These are phyloP conservation scores for Caenorhabditis afra DNA, from an alignment of 2,888 invertebrate species.

Conservation along the genomic window DNA sequence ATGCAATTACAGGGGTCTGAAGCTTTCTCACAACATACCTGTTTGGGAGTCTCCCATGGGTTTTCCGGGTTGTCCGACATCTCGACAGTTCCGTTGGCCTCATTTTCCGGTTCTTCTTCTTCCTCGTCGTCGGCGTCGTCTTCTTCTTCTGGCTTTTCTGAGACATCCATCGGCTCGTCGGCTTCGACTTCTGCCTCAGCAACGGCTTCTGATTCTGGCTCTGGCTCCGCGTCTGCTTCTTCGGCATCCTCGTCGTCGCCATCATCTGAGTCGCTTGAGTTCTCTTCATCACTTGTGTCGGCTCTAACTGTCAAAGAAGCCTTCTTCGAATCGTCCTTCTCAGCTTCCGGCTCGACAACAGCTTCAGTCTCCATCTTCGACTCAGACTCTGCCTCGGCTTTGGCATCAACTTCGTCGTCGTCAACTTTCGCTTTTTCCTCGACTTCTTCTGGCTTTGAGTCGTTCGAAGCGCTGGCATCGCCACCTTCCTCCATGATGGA, in stretches of 20 bases:
- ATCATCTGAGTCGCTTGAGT: constrained; percentile 7
- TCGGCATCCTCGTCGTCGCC: neutral
- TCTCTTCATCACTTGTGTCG: neutral
- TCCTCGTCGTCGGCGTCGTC: neutral
- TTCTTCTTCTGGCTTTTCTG: neutral
- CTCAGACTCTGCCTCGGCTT: constrained; percentile 4
- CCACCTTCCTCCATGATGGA: neutral
- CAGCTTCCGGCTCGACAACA: too few species aligned
- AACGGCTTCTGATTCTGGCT: neutral
- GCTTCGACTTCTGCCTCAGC: neutral
- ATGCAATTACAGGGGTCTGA: too few species aligned
- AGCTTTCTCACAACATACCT: constrained; percentile 15
- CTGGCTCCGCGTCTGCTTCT: neutral
- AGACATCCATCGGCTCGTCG: constrained; percentile 1
- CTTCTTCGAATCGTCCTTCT: neutral
- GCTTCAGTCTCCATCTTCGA: too few species aligned
- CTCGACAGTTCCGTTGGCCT: neutral
- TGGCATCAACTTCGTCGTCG: neutral
- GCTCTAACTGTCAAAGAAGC: neutral
- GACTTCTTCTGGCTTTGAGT: neutral
- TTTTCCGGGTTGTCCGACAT: neutral
- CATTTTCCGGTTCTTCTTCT: neutral
- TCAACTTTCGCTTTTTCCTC: neutral
- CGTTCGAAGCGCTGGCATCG: neutral
- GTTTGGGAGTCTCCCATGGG: constrained; percentile 46